Conservation (phyloP, 92 coral and sea anemone genomes). For the Muricea muricata region DNA sequence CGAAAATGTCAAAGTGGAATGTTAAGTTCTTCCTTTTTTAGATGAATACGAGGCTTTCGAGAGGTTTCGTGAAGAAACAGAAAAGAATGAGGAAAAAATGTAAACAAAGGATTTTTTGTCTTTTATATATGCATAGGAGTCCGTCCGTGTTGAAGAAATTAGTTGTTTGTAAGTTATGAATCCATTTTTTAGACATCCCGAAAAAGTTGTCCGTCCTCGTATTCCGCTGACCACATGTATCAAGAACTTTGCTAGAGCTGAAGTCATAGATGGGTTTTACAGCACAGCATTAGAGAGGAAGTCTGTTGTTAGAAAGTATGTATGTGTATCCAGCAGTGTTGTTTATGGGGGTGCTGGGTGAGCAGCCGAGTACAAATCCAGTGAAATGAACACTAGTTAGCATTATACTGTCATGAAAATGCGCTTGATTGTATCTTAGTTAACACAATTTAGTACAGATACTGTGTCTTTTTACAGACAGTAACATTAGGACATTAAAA, state of each 20-base stretch:
- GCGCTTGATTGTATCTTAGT: no score
- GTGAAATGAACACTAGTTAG: no score
- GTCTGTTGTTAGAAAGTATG: conserved; percentile 86
- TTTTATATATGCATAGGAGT: no score
- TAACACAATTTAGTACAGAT: no score
- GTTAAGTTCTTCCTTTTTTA: conserved; percentile 31
- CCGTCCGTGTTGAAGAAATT: no score
- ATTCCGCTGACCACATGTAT: conserved; percentile 87
- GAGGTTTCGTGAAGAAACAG: conserved; percentile 79
- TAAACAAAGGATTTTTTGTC: conserved; percentile 51
- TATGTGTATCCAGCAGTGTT: not conserved
- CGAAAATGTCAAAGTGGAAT: no score
- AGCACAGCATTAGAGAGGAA: conserved; percentile 88
- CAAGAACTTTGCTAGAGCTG: conserved; percentile 85
- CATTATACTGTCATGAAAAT: no score
- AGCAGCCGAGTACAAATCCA: no score
- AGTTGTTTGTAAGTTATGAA: no score
- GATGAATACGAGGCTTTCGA: conserved; percentile 90
- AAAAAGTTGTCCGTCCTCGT: conserved; percentile 83
- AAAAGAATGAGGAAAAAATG: conserved; percentile 84
- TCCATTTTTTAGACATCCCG: conserved; percentile 69
- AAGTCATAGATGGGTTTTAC: conserved; percentile 86
- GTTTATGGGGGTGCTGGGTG: no score
- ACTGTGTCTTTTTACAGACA: no score
- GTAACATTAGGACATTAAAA: no score